Evolutionary conservation across 2,113 vertebrate genomes (phyloP), one percentile per base, ranked within the genome.

Genomic region (Colius striatus): DNA sequence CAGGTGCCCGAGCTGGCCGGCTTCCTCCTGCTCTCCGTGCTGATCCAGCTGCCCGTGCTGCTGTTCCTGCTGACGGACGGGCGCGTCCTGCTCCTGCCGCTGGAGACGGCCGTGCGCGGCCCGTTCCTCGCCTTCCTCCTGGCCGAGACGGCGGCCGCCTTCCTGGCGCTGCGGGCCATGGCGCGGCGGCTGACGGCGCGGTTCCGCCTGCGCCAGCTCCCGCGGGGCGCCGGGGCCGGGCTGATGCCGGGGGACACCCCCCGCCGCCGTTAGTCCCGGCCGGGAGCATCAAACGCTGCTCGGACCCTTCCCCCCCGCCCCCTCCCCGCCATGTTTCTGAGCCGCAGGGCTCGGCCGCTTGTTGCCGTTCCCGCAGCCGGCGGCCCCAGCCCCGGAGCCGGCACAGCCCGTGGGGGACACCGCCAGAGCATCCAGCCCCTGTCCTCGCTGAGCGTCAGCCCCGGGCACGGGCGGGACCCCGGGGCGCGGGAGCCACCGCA

Each of bases 1-100:
- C 91, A 99, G 98, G 98, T 98, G 50, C 98, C 98, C 0, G 98
- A 98, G 87, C 97, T 99, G 67, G 98, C 98, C 2, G 98, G 98
- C 41, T 99, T 99, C 97, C 98, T 98, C 95, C 97, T 99, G 32
- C 96, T 99, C 71, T 98, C 98, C 66, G 96, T 98, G 74, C 92
- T 98, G 65, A 98, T 99, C 92, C 98, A 99, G 97, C 97, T 98
- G 77, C 98, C 98, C 1, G 95, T 99, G n/a, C 92, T 99, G 85
- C 98, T 99, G 36, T 99, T 99, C 95, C 98, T 99, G 93, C 93
- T 99, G 93, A 98, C 53, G 0, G 98, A 99, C 66, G 94, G 97
- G 74, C 97, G 95, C 19, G 80, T 97, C 68, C 30, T 98, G 82
- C 96, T 96, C 77, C 95, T 98, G n/a, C 98, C 98, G 0, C 97